Percentiles rank a stretch among this genome's conserved stretches.
These are phyloP conservation scores for Chrysodeixis includens DNA, from an alignment of 2,888 invertebrate genomes.

Conservation along the genomic window DNA sequence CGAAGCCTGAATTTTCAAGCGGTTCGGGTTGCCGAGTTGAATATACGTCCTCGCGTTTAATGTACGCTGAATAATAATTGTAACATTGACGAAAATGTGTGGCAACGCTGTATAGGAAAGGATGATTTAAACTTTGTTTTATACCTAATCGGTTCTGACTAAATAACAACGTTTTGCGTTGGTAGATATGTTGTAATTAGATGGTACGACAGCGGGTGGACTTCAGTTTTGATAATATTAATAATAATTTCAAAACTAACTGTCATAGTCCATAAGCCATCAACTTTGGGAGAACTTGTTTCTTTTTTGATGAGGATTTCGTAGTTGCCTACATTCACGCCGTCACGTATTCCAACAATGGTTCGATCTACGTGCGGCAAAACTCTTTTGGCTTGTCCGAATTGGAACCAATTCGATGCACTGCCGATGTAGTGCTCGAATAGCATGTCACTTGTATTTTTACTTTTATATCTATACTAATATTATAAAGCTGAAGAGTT, in stretches of 20 bases:
- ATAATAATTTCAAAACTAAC: not conserved
- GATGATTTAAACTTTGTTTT: constrained; percentile 49
- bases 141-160: constrained; percentile 35
- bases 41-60: constrained; percentile 60
- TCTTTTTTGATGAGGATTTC: not conserved
- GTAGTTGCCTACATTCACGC: not conserved
- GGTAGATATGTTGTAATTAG: not conserved
- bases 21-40: constrained; percentile 71
- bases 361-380: not conserved
- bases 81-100: constrained; percentile 61
- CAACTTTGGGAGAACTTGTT: not conserved
- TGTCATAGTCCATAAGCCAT: not conserved
- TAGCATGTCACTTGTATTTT: not conserved
- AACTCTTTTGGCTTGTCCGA: constrained; percentile 1
- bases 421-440: not conserved
- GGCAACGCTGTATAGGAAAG: constrained; percentile 44
- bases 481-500: no score
- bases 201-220: not conserved
- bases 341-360: constrained; percentile 1
- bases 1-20: constrained; percentile 85
- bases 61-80: constrained; percentile 64
- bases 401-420: constrained; percentile 1
- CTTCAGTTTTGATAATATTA: not conserved
- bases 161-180: constrained; percentile 33
- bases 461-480: no score